Evolutionary conservation across 2,797 vertebrate genomes (phyloP).

Genomic region (Manis crassicaudata): DNA sequence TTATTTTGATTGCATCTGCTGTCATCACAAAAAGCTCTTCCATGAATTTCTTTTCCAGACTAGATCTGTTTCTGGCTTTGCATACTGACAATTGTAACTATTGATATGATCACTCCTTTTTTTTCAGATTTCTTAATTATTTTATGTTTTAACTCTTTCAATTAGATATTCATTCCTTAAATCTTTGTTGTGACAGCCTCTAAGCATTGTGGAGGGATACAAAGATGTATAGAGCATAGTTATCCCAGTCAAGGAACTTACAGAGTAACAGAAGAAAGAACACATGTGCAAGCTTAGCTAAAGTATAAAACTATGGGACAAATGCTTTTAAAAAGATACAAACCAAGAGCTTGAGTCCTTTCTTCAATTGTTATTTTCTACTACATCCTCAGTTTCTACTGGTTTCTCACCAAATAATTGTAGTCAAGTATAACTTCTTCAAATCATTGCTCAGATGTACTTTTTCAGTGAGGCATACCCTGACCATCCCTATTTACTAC

Average conservation of each 20-base stretch:
- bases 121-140: not conserved
- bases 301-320: not conserved
- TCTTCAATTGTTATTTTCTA: not conserved
- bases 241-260: not conserved
- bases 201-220: not conserved
- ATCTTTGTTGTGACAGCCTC: not conserved
- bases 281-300: not conserved
- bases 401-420: not conserved
- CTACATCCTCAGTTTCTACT: not conserved
- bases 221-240: not conserved
- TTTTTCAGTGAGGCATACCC: not conserved
- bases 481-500: not conserved
- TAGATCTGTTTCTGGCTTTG: not conserved
- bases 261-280: not conserved
- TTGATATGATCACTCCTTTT: not conserved
- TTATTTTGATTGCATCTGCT: not conserved
- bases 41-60: constrained; percentile 14
- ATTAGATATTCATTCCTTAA: not conserved
- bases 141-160: not conserved
- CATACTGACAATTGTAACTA: not conserved
- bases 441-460: not conserved
- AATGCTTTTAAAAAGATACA: not conserved
- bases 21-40: not conserved
- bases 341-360: not conserved
- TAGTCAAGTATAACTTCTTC: not conserved